Percentiles rank a stretch among this genome's conserved stretches.
These are phyloP conservation scores for Chouioia cunea DNA, from an alignment of 2,888 invertebrate genomes.

Conservation along the genomic window DNA sequence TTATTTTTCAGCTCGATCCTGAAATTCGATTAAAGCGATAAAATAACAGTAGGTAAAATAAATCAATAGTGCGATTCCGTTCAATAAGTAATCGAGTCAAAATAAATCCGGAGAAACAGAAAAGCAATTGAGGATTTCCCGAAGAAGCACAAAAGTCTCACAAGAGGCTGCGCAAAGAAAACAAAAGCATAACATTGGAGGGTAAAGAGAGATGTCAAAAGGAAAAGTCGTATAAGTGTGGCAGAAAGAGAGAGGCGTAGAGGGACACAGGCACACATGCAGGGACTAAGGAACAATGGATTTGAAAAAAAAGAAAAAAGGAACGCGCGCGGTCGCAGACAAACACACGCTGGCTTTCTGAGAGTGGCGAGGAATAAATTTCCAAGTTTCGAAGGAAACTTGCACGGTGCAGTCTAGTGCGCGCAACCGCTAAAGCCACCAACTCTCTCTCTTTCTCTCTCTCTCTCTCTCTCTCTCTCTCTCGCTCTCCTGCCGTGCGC, in stretches of 20 bases:
- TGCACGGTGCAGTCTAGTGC: slow-evolving; percentile 38
- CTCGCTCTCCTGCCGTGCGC: background rate
- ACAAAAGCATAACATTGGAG: background rate
- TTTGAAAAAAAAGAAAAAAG: slow-evolving; percentile 16
- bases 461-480: too few relatives aligned
- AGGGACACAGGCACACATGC: background rate
- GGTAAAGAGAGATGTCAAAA: slow-evolving; percentile 27
- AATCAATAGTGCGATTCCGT: background rate
- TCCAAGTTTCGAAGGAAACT: slow-evolving; percentile 56
- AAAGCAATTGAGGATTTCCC: background rate
- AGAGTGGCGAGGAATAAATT: slow-evolving; percentile 54
- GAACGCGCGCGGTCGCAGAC: slow-evolving; percentile 50
- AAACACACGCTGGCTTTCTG: slow-evolving; percentile 52
- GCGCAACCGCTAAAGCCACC: slow-evolving; percentile 46
- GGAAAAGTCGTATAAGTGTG: slow-evolving; percentile 26
- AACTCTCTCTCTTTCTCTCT: slow-evolving; percentile 16
- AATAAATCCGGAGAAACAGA: slow-evolving; percentile 20
- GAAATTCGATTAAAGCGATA: too few relatives aligned
- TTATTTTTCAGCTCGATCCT: too few relatives aligned
- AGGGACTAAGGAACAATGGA: background rate
- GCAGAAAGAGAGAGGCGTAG: background rate
- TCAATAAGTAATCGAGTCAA: slow-evolving; percentile 36
- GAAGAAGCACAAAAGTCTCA: too few relatives aligned
- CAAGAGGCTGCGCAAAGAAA: background rate
- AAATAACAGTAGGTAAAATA: too few relatives aligned